Evolutionary conservation across 2,888 invertebrate genomes (phyloP), one percentile per base, ranked within the genome.

Genomic region (Xanthorhoe spadicearia): DNA sequence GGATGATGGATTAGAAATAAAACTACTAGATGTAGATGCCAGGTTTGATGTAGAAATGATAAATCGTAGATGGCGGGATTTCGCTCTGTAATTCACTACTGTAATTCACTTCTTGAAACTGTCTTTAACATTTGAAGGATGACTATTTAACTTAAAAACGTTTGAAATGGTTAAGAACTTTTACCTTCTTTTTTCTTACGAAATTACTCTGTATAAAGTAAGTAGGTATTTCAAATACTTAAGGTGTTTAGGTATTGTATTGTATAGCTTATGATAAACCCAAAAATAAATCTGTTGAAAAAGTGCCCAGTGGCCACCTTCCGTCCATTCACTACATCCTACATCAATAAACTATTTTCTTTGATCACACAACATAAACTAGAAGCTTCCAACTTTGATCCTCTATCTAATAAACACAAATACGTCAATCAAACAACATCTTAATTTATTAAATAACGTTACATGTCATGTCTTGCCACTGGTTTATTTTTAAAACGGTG

Each of bases 1-100:
- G 51, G 70, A 71, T 74, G 74, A 76, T 76, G 74, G 70, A 74
- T 76, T 73, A 72, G 71, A 70, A 71, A 71, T 70, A 70, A 70
- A 70, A 69, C 64, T 70, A 70, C 67, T 64, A 61, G 23, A 68
- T 64, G 64, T 68, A 64, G 57, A 63, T 60, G 67, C 55, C 59
- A 53, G 61, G 43, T 59, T 68, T 61, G 57, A 58, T 64, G 68
- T 64, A 23, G 56, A 52, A 68, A 68, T 68, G 61, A 64, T 68
- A 58, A 64, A 64, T 68, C 50, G 61, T 54, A n/a, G 28, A 48
- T 49, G 56, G 19, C 18, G 50, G 60, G 56, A 50, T 60, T 52
- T 56, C 13, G 59, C 48, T 59, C 50, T 32, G 50, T 51, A 65
- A 52, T 60, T 55, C 50, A 54, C 38, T 52, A 35, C 19, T 35